Conservation (phyloP, 2,888 invertebrate species). For the Agrochola lota region DNA sequence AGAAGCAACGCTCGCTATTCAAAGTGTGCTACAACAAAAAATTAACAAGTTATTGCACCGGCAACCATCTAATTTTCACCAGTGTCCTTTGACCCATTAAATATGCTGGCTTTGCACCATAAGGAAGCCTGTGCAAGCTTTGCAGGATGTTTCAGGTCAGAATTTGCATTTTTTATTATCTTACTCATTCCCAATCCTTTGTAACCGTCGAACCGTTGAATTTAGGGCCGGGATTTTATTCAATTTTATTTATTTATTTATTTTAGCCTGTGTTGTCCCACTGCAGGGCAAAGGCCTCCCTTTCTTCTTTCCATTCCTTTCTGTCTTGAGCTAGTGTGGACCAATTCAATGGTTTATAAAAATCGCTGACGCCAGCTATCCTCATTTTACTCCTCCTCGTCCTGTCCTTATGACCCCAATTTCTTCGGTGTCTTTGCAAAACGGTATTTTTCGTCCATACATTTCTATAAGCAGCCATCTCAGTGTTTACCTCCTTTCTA, state of each 20-base stretch:
- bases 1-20: not conserved
- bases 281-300: too few relatives aligned
- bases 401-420: not conserved
- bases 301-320: too few relatives aligned
- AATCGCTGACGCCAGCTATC: not conserved
- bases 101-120: slow-evolving; percentile 1
- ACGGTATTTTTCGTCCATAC: not conserved
- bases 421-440: not conserved
- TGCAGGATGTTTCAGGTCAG: slow-evolving; percentile 13
- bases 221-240: not conserved
- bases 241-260: too few relatives aligned
- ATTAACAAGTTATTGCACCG: not conserved
- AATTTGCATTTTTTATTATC: slow-evolving; percentile 37
- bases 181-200: not conserved
- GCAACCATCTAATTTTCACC: not conserved
- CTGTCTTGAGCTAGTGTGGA: too few relatives aligned
- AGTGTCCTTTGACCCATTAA: not conserved
- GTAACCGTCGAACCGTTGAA: not conserved
- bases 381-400: too few relatives aligned
- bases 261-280: too few relatives aligned
- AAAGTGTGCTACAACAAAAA: not conserved
- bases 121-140: slow-evolving; percentile 15
- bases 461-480: not conserved
- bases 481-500: not conserved
- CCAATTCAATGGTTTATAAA: not conserved